Evolutionary conservation across 1,140 invertebrate genomes (phyloP), one percentile per base, ranked within the genome.

Genomic region (Pentalonia nigronervosa): DNA sequence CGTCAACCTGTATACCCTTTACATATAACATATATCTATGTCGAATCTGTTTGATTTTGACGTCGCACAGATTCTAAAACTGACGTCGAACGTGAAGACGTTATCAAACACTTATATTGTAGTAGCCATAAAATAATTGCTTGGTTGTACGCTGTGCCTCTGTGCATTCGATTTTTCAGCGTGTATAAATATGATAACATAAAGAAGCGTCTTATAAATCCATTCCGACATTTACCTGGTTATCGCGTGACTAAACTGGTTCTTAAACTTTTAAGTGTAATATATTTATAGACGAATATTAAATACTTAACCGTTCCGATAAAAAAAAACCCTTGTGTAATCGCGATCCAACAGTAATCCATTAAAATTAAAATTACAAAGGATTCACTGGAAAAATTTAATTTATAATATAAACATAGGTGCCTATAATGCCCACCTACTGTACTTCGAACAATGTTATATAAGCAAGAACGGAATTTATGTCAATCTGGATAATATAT

Each of bases 201-300:
- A 30, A 25, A 47, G 45, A n/a, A 30, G 84, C 45, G 7, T 87
- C 84, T 87, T 47, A n/a, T 47, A n/a, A 30, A 47, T 87, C 14
- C 25, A 47, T 87, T 87, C 30, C 14, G 84, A 87, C 45, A 36
- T 48, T 87, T 47, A 47, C 84, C 45, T 23, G 84, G 30, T 87
- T 87, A 87, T 87, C 45, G 84, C 84, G 84, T 87, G 84, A 87
- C 45, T 47, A 87, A 87, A 87, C 84, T 87, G 84, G 84, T 87
- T 87, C 41, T 87, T n/a, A 45, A n/a, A 34, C 60, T 76, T 30
- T 76, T 76, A 87, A 87, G 34, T 30, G 84, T 47, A 87, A 48
- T 47, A 87, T 87, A n/a, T 48, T 48, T 87, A 87, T 87, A 87
- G 84, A 87, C 48, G 45, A 25, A 87, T 87, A 47, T 36, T 87